Conservation (phyloP, 2,113 vertebrate genomes). For the Cercopithecus mona region DNA sequence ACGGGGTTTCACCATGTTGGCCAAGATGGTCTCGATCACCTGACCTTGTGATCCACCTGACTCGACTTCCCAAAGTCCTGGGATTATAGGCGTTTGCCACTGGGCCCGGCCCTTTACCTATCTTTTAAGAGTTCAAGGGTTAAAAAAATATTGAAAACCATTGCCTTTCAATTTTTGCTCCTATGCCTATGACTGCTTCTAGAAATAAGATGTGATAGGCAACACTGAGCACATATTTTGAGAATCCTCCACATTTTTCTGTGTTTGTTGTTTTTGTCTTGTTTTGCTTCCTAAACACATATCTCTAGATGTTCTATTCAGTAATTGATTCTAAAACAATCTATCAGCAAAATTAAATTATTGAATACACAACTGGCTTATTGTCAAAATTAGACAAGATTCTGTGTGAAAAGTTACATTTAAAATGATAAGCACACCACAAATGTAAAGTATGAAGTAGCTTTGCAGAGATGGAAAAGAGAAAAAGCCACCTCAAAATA, state of each 20-base stretch:
- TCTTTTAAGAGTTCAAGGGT: not conserved
- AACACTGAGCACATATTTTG: not conserved
- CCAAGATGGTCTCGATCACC: no score
- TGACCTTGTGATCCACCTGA: no score
- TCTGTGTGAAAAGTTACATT: not conserved
- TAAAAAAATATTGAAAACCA: not conserved
- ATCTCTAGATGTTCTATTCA: not conserved
- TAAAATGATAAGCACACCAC: not conserved
- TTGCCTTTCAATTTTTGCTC: not conserved
- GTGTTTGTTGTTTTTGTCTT: not conserved
- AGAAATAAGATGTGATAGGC: not conserved
- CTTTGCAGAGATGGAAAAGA: not conserved
- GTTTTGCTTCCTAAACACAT: not conserved
- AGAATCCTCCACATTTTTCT: not conserved
- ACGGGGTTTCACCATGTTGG: no score
- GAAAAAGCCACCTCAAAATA: not conserved
- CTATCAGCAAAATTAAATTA: not conserved
- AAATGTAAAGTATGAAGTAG: not conserved
- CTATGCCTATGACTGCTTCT: not conserved
- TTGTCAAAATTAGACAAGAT: not conserved
- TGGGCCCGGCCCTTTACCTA: not conserved
- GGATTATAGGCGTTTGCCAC: no score
- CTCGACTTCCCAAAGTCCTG: no score
- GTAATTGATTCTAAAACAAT: not conserved
- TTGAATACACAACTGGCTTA: not conserved